Conservation (phyloP, 2,113 vertebrate genomes). For the Aptenodytes patagonicus region DNA sequence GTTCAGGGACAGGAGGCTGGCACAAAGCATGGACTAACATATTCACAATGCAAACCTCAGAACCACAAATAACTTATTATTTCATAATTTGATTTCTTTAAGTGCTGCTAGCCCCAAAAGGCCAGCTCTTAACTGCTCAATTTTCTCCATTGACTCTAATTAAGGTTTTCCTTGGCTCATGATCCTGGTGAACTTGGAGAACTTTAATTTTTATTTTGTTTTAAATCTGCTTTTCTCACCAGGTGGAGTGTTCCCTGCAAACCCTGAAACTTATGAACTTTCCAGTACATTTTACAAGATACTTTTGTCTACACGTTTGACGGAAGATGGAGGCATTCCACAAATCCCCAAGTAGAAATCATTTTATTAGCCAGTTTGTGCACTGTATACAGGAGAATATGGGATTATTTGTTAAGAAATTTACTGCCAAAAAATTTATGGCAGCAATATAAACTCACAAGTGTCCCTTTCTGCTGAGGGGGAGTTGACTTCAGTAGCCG, state of each 20-base stretch:
- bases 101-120: conserved; percentile 23
- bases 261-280: conserved; percentile 55
- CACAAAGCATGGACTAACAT: not conserved
- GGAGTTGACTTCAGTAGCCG: conserved; percentile 77
- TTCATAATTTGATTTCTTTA: conserved; percentile 6
- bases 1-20: not conserved
- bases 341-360: conserved; percentile 69
- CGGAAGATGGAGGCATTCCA: conserved; percentile 74
- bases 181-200: conserved; percentile 15
- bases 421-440: conserved; percentile 88
- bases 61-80: conserved; percentile 35
- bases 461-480: conserved; percentile 72
- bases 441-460: conserved; percentile 81
- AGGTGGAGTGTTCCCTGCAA: conserved; percentile 60
- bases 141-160: conserved; percentile 47
- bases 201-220: not conserved
- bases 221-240: conserved; percentile 43
- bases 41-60: not conserved
- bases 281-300: conserved; percentile 62
- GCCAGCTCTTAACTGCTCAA: conserved; percentile 19
- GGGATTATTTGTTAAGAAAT: conserved; percentile 79
- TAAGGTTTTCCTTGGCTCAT: conserved; percentile 57
- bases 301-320: conserved; percentile 52
- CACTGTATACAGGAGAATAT: conserved; percentile 72
- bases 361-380: conserved; percentile 75